Evolutionary conservation across 2,888 invertebrate genomes (phyloP), one percentile per base, ranked within the genome.

Genomic region (Leptopilina drosophilae): DNA sequence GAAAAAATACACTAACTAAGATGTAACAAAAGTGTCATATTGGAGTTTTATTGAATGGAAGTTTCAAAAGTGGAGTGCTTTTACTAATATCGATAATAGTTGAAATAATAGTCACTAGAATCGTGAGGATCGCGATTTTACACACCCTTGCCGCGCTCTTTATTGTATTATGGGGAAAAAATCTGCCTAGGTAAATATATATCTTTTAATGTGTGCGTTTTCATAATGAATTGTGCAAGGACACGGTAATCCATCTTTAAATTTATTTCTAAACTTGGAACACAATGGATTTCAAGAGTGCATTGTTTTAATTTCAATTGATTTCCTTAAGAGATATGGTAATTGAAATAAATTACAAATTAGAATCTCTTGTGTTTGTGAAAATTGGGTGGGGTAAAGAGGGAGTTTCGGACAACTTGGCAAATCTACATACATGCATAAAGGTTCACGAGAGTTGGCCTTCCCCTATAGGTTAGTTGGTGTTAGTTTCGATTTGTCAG

Each of bases 391-490:
- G 84, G 80, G 83, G 65, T 81, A 42, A 42, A 80, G 33, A 33
- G 86, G 82, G 86, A 80, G 81, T 80, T 81, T 82, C 76, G 76
- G 76, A 85, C 80, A 84, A 83, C 85, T 85, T 82, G 85, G 83
- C 84, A 85, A 82, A 84, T 83, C 84, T 79, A 49, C 49, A 49
- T 49, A 49, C 12, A 49, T 49, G 12, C 49, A 46, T 83, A 82
- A 84, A 82, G 82, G 82, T 80, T 83, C 85, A 82, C 82, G 83
- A 80, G 83, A 80, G 76, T 82, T 79, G 80, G 80, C 82, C 83
- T 82, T 83, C 82, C 82, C 84, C 81, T 85, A 83, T 83, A 49
- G 49, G 82, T 84, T 83, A 84, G 81, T 85, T 84, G 84, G 83
- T 83, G 83, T 83, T 49, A n/a, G 76, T 62, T 33, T 15, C 14